Base-by-base conservation (phyloP, 2,113 vertebrate species). In the Hirundichthys speculiger region DNA sequence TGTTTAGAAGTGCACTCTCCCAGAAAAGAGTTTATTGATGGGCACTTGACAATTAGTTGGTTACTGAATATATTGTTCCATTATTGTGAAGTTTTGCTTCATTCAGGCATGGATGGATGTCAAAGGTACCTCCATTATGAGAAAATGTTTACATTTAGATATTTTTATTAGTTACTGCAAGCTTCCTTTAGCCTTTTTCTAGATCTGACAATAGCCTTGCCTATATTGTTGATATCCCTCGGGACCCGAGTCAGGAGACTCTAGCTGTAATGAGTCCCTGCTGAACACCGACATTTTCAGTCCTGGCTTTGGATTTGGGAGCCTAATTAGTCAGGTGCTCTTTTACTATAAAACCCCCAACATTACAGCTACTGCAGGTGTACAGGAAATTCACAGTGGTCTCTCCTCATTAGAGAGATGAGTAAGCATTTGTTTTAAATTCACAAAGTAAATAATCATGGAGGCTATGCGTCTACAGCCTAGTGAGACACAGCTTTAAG, bases 211-310 rank as follows among this genome's bases (percentile, higher is more conserved):
- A 46, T 63, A 41, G 14, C 62, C 38, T 56, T 56, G 38, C 50
- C 50, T 66, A 57, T 82, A 65, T 75, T 70, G 72, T 58, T 69
- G 68, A 46, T 45, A 52, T 80, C 82, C 62, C 77, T 41, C 0
- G 64, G 49, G 84, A 62, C 77, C 50, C 61, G 12, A 73, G 60
- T 70, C 50, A 60, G 45, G 70, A 84, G 73, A 78, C 79, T 70
- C 60, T 30, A 69, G 72, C 73, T 89, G 87, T 85, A 90, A 89
- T 92, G 85, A 87, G 79, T 90, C 91, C 90, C 79, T 69, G 60
- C 75, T 82, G 76, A 89, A 83, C 24, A 49, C 64, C 86, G 81
- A 89, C 88, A 90, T 92, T 91, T 84, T 77, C 79, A 83, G 75
- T 80, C 73, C 64, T 56, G 60, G 49, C 56, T 79, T 66, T 77